A percentile compares a stretch with the other conserved stretches of the same genome.
Conservation (phyloP, 1,140 invertebrate species). For the Gryon sp. region DNA sequence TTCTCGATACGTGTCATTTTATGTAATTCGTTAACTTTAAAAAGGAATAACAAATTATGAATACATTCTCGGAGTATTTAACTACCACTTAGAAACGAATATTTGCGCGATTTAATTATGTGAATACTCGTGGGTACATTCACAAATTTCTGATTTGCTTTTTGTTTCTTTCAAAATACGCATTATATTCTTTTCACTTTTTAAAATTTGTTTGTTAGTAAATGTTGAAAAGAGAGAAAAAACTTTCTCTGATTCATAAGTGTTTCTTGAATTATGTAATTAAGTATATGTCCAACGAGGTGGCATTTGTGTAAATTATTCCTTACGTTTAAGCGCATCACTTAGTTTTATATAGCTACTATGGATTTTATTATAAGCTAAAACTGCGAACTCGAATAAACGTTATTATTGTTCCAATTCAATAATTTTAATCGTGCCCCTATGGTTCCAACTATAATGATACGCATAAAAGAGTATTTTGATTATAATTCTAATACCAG, state of each 20-base stretch:
- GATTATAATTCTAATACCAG: conserved; percentile 30
- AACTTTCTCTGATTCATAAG: conserved; percentile 4
- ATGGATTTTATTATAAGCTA: no score
- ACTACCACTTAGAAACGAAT: conserved; percentile 11
- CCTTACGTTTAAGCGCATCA: no score
- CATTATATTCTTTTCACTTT: no score
- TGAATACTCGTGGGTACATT: not conserved
- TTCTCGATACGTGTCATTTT: conserved; percentile 54
- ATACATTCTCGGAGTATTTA: conserved; percentile 10
- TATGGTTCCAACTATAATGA: conserved; percentile 17
- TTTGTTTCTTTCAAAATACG: no score
- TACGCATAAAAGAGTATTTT: conserved; percentile 26
- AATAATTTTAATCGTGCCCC: conserved; percentile 13
- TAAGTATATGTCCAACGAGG: no score
- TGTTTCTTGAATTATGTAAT: conserved; percentile 1
- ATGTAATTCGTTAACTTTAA: conserved; percentile 21
- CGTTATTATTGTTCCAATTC: conserved; percentile 17
- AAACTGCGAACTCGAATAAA: no score
- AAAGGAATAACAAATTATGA: conserved; percentile 29
- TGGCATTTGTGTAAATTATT: no score
- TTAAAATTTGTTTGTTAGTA: no score
- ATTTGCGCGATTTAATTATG: not conserved
- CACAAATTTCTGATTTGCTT: not conserved
- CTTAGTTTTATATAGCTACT: no score
- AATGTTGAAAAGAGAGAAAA: not conserved